These are phyloP conservation scores for Eptatretus burgeri DNA, from an alignment of 2,113 vertebrate species.

Conservation along the genomic window DNA sequence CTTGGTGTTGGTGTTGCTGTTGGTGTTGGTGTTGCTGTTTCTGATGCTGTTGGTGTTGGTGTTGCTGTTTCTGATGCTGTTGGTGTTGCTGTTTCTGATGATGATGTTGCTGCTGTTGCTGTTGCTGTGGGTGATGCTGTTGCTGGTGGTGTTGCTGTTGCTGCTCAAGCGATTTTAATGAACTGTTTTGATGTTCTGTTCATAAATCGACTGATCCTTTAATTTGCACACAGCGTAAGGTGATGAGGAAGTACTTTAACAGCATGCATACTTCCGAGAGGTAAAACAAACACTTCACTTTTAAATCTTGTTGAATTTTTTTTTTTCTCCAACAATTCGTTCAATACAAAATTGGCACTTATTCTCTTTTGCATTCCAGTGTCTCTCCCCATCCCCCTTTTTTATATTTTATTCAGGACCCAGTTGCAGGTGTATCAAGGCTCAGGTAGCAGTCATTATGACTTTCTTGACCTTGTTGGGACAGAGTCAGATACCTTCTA, in stretches of 20 bases:
- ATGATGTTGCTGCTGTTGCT: not conserved
- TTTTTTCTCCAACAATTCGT: too few relatives aligned
- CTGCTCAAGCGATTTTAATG: not conserved
- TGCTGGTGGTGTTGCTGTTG: not conserved
- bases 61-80: not conserved
- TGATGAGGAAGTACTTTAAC: too few relatives aligned
- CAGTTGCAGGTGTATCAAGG: constrained; percentile 45
- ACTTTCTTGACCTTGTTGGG: constrained; percentile 59
- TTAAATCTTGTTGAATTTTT: too few relatives aligned
- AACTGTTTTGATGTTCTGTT: too few relatives aligned
- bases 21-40: not conserved
- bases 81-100: not conserved
- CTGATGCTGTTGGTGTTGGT: not conserved
- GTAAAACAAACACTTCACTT: too few relatives aligned
- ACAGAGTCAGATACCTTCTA: constrained; percentile 59
- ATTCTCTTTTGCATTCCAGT: too few relatives aligned
- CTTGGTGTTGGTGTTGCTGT: not conserved
- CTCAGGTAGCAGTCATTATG: constrained; percentile 34
- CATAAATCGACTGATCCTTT: too few relatives aligned
- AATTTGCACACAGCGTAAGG: too few relatives aligned
- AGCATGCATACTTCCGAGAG: too few relatives aligned
- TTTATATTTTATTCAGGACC: not conserved
- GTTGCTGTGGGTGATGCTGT: not conserved
- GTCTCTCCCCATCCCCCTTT: too few relatives aligned
- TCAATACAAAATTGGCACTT: too few relatives aligned